A percentile compares a stretch with the other conserved stretches of the same genome.
Evolutionary conservation across 1,140 invertebrate species (phyloP).

Genomic region (Dendrolimus kikuchii): DNA sequence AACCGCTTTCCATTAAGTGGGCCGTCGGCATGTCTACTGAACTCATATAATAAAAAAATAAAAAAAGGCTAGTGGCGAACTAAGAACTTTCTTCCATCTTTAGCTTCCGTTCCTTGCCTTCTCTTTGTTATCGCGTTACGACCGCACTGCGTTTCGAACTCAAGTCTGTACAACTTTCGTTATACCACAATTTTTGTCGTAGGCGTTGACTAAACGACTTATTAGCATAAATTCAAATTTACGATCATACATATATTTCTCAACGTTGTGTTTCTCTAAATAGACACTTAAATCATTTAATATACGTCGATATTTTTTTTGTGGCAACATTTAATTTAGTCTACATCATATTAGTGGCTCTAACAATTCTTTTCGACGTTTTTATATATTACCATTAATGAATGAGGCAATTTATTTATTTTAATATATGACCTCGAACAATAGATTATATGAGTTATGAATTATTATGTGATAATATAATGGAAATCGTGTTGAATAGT

Average conservation of each 20-base stretch:
- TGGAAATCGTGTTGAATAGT: not conserved
- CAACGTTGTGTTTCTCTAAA: constrained; percentile 15
- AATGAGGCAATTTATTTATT: no score
- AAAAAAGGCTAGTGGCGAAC: no score
- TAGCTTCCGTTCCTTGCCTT: no score
- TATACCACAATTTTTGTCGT: constrained; percentile 11
- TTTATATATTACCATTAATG: no score
- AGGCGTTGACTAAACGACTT: constrained; percentile 10
- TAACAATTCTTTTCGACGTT: no score
- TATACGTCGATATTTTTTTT: constrained; percentile 10
- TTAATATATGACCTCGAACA: constrained; percentile 13
- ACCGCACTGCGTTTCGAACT: constrained; percentile 4
- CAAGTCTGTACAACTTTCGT: no score
- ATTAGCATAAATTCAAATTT: constrained; percentile 23
- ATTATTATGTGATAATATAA: constrained; percentile 3
- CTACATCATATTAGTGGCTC: constrained; percentile 8
- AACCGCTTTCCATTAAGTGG: no score
- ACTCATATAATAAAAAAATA: no score
- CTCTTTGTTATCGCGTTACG: not conserved
- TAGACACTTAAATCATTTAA: constrained; percentile 16
- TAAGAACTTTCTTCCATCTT: no score
- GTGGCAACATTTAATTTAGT: constrained; percentile 9
- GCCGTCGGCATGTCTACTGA: no score
- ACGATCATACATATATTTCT: constrained; percentile 15
- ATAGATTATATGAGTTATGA: constrained; percentile 11